Conservation (phyloP, 2,888 invertebrate species). For the Junonia oenone region DNA sequence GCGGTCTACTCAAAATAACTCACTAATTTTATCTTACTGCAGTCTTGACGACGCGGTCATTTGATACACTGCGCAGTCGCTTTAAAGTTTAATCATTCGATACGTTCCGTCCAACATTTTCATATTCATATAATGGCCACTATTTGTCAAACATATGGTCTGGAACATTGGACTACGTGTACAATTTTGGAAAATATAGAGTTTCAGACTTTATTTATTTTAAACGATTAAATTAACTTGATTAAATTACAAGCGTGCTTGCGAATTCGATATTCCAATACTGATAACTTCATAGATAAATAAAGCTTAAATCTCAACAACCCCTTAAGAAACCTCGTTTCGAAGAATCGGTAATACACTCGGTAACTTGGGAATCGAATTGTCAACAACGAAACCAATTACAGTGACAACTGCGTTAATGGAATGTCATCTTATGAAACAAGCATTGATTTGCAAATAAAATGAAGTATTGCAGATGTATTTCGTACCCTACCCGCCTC, state of each 20-base stretch:
- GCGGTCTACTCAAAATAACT: conserved; percentile 48
- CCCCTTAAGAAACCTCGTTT: neutral
- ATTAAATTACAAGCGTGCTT: neutral
- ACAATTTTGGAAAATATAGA: neutral
- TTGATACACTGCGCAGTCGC: conserved; percentile 34
- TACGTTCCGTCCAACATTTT: conserved; percentile 15
- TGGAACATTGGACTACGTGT: neutral
- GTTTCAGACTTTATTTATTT: neutral
- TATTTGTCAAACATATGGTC: neutral
- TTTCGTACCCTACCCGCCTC: neutral
- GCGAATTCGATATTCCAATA: neutral
- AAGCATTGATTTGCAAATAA: neutral
- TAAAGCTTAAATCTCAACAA: neutral
- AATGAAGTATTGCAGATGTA: neutral
- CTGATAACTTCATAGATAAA: neutral
- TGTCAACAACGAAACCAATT: neutral
- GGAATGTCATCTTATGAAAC: neutral
- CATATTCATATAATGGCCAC: neutral
- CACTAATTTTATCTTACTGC: conserved; percentile 52
- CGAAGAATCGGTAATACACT: neutral
- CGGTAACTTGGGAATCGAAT: neutral
- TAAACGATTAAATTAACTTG: neutral
- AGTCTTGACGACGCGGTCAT: conserved; percentile 37
- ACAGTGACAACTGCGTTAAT: neutral
- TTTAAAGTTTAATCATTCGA: conserved; percentile 27